Evolutionary conservation across 2,113 vertebrate species (phyloP).

Genomic region (Syngnathoides biaculeatus): DNA sequence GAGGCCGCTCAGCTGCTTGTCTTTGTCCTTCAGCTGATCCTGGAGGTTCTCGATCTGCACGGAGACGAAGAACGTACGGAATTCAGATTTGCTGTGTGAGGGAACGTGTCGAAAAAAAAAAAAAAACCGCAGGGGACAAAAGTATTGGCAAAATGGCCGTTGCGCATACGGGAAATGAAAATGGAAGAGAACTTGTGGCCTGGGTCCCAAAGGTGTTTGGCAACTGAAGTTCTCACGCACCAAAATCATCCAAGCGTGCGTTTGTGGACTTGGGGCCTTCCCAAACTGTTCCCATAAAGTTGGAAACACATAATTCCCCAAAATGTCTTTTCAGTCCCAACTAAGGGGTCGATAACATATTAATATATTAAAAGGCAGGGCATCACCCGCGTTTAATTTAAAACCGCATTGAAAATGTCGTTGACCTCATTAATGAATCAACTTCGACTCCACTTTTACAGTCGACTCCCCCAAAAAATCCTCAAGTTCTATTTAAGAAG

Average conservation of each 20-base stretch:
- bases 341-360: neutral
- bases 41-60: slow-evolving; percentile 88
- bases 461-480: too few species aligned
- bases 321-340: neutral
- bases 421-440: too few species aligned
- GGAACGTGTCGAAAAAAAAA: too few species aligned
- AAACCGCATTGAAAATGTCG: too few species aligned
- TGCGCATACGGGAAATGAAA: neutral
- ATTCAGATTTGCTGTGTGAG: neutral
- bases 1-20: slow-evolving; percentile 88
- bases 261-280: neutral
- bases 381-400: too few species aligned
- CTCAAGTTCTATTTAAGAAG: too few species aligned
- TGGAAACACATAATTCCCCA: neutral
- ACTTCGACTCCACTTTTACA: too few species aligned
- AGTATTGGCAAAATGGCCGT: neutral
- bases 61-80: neutral
- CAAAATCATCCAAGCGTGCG: neutral
- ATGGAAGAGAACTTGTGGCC: neutral
- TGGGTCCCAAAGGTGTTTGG: neutral
- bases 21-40: slow-evolving; percentile 90
- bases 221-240: neutral
- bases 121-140: neutral
- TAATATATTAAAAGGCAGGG: too few species aligned
- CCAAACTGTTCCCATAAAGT: neutral